Evolutionary conservation across 1,140 invertebrate species (phyloP).

Genomic region (Polyergus mexicanus): DNA sequence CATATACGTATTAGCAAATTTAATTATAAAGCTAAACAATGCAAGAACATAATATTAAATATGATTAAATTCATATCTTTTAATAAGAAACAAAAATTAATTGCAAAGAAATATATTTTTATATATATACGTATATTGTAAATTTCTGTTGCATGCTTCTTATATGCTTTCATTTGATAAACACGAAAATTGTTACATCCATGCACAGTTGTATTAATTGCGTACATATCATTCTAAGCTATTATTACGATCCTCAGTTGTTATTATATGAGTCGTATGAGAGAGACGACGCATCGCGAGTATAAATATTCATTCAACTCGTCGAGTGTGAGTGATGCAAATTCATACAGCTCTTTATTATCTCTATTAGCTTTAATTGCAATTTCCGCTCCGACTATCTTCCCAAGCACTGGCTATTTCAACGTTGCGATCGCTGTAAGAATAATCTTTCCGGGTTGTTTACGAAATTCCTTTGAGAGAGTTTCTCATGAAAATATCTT

Average conservation of each 20-base stretch:
- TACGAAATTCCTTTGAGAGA: background rate
- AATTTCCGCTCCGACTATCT: slow-evolving; percentile 66
- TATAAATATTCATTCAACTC: slow-evolving; percentile 66
- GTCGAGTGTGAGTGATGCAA: slow-evolving; percentile 33
- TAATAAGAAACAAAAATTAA: background rate
- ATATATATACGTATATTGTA: too few species aligned
- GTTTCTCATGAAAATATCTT: slow-evolving; percentile 12
- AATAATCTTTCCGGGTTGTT: background rate
- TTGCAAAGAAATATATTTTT: background rate
- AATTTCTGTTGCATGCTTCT: background rate
- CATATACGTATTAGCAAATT: background rate
- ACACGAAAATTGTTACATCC: background rate
- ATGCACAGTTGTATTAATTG: background rate
- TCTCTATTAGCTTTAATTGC: slow-evolving; percentile 74
- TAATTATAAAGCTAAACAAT: background rate
- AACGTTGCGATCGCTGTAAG: background rate
- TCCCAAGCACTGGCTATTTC: slow-evolving; percentile 26
- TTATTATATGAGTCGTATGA: slow-evolving; percentile 39
- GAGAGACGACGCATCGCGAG: slow-evolving; percentile 37
- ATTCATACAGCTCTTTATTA: slow-evolving; percentile 70
- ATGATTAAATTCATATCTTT: too few species aligned
- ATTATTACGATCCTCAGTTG: background rate
- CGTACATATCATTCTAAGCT: background rate
- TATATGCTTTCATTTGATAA: background rate
- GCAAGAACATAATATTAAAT: background rate